phyloP scores from a whole-genome alignment of 1,140 invertebrate species.

The Cyphomyrmex costatus region DNA sequence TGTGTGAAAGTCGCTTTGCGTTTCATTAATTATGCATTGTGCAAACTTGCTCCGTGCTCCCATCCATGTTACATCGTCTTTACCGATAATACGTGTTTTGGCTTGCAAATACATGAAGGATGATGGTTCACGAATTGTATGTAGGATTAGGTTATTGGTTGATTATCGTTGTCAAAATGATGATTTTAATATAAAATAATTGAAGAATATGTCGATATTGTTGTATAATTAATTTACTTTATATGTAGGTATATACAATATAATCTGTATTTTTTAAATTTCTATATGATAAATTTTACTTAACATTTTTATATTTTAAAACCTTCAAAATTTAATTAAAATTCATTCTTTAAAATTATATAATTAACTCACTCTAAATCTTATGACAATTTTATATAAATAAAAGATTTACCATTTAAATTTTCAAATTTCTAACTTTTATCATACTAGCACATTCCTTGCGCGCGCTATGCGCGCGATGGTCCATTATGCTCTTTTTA shows the following conservation, averaged over 20 bases:
- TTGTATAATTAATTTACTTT: neutral
- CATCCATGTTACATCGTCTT: conserved; percentile 35
- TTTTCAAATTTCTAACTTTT: too few species aligned
- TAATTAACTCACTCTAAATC: conserved; percentile 7
- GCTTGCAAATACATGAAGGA: conserved; percentile 1
- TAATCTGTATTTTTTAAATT: neutral
- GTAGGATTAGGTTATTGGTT: neutral
- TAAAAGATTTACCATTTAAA: neutral
- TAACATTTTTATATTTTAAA: neutral
- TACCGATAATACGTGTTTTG: conserved; percentile 33
- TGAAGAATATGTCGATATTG: neutral
- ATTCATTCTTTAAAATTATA: neutral
- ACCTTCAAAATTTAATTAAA: neutral
- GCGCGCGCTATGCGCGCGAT: too few species aligned
- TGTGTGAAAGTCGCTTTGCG: conserved; percentile 28
- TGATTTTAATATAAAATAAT: neutral
- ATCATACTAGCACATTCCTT: too few species aligned
- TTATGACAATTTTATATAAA: neutral
- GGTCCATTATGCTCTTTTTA: too few species aligned
- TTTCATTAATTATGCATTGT: conserved; percentile 42
- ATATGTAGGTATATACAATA: neutral
- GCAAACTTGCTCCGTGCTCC: conserved; percentile 8
- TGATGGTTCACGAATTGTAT: neutral
- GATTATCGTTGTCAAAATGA: neutral
- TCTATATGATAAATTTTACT: neutral